These are phyloP conservation scores for Brachionus plicatilis DNA, from an alignment of 1,140 invertebrate genomes.

Conservation along the genomic window DNA sequence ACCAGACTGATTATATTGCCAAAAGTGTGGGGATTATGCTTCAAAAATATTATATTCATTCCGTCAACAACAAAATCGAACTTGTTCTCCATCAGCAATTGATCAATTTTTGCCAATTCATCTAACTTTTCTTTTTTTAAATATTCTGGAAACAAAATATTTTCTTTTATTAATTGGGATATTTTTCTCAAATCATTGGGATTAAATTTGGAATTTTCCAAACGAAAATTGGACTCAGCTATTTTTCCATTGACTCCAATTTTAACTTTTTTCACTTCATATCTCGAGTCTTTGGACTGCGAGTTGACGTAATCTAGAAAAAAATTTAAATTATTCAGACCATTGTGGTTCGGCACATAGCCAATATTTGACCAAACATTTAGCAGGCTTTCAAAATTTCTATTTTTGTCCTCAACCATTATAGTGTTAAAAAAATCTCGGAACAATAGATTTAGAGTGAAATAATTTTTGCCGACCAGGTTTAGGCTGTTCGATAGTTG, in stretches of 20 bases:
- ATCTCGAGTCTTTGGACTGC: not conserved
- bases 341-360: not conserved
- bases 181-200: not conserved
- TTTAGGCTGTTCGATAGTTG: not conserved
- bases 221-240: not conserved
- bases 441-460: not conserved
- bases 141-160: not conserved
- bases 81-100: not conserved
- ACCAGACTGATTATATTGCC: not conserved
- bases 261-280: not conserved
- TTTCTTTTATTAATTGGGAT: not conserved
- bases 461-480: not conserved
- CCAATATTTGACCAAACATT: not conserved
- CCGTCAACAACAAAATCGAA: conserved; percentile 19
- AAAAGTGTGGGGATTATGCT: not conserved
- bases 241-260: not conserved
- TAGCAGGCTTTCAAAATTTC: not conserved
- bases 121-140: not conserved
- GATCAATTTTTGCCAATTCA: not conserved
- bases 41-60: conserved; percentile 18
- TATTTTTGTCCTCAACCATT: not conserved
- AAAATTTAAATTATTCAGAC: not conserved
- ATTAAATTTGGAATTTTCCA: not conserved
- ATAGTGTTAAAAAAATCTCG: not conserved
- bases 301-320: not conserved